phyloP scores from a whole-genome alignment of 2,888 invertebrate species.

The Leptopilina syphax region DNA sequence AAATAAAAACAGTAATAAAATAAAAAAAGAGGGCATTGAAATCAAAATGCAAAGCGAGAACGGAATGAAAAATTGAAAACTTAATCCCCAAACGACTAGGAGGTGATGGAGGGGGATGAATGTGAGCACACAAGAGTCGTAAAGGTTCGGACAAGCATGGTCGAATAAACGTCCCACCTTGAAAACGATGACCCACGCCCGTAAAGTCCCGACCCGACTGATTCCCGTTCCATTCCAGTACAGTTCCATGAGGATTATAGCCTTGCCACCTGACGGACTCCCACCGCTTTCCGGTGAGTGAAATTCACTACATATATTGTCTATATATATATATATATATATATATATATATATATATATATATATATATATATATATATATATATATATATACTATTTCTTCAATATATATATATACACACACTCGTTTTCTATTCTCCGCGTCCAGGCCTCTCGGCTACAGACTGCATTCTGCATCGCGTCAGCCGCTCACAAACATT shows the following conservation, averaged over 20 bases:
- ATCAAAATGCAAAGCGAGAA: conserved; percentile 16
- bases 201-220: conserved; percentile 48
- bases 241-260: conserved; percentile 68
- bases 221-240: conserved; percentile 50
- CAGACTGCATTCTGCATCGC: conserved; percentile 17
- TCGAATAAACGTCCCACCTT: conserved; percentile 18
- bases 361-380: conserved; percentile 20
- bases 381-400: conserved; percentile 19
- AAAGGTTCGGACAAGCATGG: conserved; percentile 18
- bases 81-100: conserved; percentile 1
- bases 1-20: neutral
- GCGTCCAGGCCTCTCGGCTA: conserved; percentile 47
- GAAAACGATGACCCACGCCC: conserved; percentile 29
- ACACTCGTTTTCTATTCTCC: conserved; percentile 44
- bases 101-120: neutral
- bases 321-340: neutral
- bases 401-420: conserved; percentile 29
- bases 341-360: conserved; percentile 22
- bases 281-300: conserved; percentile 58
- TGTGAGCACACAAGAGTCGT: conserved; percentile 3
- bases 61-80: conserved; percentile 32
- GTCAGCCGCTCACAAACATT: conserved; percentile 53
- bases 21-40: neutral
- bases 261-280: conserved; percentile 70
- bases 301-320: conserved; percentile 45